These are phyloP conservation scores for Margarornis squamiger DNA, from an alignment of 2,797 vertebrate genomes.

Conservation along the genomic window DNA sequence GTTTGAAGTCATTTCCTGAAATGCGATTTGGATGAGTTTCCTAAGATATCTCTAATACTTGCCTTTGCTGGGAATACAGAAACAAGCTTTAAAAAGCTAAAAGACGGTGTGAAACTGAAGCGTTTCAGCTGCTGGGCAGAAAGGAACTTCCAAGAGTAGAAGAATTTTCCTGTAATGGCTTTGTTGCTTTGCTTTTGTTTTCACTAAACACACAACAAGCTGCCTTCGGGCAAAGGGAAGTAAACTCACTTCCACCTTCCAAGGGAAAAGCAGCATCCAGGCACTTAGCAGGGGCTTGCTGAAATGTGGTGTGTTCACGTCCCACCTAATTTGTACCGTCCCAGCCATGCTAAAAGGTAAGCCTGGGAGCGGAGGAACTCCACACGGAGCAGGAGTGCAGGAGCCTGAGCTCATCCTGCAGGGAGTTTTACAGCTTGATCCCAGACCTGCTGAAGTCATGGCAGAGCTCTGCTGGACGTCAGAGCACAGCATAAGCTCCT, in stretches of 20 bases:
- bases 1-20: neutral
- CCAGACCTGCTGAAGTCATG: constrained; percentile 5
- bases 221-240: neutral
- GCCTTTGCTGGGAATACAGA: neutral
- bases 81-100: neutral
- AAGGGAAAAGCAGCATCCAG: neutral
- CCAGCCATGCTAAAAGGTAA: neutral
- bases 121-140: neutral
- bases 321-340: neutral
- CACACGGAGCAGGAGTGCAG: neutral
- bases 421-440: constrained; percentile 4
- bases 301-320: neutral
- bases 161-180: neutral
- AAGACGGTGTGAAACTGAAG: accelerated
- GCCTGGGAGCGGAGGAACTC: neutral
- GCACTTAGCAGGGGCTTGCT: neutral
- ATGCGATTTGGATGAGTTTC: neutral
- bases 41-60: neutral
- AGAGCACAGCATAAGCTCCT: neutral
- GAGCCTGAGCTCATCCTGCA: constrained; percentile 16
- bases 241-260: neutral
- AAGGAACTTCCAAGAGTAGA: neutral
- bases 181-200: neutral
- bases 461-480: neutral
- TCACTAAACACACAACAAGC: neutral